Percentiles rank a stretch among this genome's conserved stretches.
Conservation (phyloP, 2,113 vertebrate species). For the Sialia sialis region DNA sequence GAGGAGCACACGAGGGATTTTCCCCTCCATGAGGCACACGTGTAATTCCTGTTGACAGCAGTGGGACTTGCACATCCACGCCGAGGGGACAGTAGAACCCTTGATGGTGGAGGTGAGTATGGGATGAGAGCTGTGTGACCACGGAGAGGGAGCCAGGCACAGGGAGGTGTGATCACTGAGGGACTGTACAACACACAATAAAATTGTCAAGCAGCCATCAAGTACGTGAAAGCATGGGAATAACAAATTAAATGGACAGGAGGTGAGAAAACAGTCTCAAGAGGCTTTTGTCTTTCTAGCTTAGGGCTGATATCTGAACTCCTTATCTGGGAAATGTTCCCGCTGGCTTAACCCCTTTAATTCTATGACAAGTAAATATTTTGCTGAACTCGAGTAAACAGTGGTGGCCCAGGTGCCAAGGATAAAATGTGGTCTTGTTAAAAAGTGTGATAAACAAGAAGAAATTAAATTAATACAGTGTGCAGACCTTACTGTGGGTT, state of each 20-base stretch:
- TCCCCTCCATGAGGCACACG: background rate
- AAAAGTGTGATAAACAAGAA: background rate
- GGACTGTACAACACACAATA: constrained; percentile 11
- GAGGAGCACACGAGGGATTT: constrained; percentile 1
- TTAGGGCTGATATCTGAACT: background rate
- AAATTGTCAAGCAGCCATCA: constrained; percentile 53
- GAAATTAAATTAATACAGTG: background rate
- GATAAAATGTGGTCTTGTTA: background rate
- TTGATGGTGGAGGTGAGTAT: constrained; percentile 33
- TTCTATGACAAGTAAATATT: constrained; percentile 16
- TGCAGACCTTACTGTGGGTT: background rate
- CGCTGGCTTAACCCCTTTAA: background rate
- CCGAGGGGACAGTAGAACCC: constrained; percentile 32
- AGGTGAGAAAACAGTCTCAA: constrained; percentile 31
- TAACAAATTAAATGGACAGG: constrained; percentile 50
- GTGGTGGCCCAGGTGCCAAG: background rate
- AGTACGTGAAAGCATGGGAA: constrained; percentile 26
- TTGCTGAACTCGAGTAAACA: background rate
- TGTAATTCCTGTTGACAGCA: constrained; percentile 54
- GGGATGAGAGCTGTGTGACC: constrained; percentile 26
- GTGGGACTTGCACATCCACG: constrained; percentile 21
- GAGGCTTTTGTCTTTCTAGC: constrained; percentile 6
- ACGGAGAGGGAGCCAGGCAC: background rate
- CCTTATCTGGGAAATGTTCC: constrained; percentile 13
- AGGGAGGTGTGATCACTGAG: constrained; percentile 34